Percentiles rank a stretch among this genome's conserved stretches.
Evolutionary conservation across 2,888 invertebrate species (phyloP).

Genomic region (Latrodectus hesperus): DNA sequence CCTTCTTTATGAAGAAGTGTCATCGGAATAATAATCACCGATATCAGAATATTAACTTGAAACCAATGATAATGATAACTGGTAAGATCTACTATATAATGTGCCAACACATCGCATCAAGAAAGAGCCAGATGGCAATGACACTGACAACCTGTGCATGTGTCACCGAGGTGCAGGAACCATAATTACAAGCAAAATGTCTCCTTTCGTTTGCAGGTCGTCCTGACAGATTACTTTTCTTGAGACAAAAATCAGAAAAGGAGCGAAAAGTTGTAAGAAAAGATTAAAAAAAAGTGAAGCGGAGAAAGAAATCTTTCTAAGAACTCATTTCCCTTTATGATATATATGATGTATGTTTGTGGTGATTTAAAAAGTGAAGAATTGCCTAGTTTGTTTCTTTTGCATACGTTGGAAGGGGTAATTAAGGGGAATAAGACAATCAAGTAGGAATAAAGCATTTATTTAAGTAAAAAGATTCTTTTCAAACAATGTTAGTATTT

Average conservation of each 20-base stretch:
- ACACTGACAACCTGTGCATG: conserved; percentile 44
- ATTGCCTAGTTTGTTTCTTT: conserved; percentile 18
- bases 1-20: conserved; percentile 35
- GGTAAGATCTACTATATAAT: conserved; percentile 35
- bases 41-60: conserved; percentile 66
- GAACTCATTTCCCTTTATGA: neutral
- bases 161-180: conserved; percentile 43
- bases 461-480: no score
- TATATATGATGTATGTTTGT: neutral
- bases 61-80: conserved; percentile 60
- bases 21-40: conserved; percentile 59
- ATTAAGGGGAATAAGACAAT: no score
- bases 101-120: conserved; percentile 37
- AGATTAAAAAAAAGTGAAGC: neutral
- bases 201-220: conserved; percentile 28
- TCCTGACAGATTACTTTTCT: conserved; percentile 48
- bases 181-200: conserved; percentile 64
- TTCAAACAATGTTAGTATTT: no score
- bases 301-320: neutral
- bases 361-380: conserved; percentile 9
- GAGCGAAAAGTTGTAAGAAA: neutral
- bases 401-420: no score
- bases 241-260: conserved; percentile 6
- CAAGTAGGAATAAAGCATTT: no score
- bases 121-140: conserved; percentile 44